Evolutionary conservation across 2,113 vertebrate species (phyloP).

Genomic region (Cochlearius cochlearius): DNA sequence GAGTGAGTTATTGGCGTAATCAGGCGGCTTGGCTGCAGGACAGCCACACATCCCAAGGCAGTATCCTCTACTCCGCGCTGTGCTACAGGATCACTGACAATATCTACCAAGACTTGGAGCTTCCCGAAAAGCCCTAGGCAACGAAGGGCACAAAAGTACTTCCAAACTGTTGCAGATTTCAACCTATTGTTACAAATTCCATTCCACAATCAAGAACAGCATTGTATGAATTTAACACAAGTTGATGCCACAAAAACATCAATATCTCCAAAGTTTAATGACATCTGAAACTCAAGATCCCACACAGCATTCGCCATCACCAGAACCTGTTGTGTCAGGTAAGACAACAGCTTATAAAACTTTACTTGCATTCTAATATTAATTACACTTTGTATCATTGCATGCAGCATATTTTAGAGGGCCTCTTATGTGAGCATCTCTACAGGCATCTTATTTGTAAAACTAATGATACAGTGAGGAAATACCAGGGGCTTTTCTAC

Average conservation of each 20-base stretch:
- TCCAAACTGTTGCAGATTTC: neutral
- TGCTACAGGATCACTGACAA: neutral
- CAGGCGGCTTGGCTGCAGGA: neutral
- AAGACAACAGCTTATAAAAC: neutral
- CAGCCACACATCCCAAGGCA: neutral
- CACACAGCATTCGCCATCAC: neutral
- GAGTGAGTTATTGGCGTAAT: neutral
- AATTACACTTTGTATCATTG: neutral
- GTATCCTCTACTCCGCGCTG: neutral
- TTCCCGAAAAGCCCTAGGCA: neutral
- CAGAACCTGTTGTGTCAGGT: neutral
- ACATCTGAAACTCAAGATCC: neutral
- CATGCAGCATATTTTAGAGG: neutral
- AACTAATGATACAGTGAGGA: neutral
- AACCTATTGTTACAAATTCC: neutral
- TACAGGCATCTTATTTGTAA: neutral
- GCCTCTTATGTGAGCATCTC: neutral
- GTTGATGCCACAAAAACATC: neutral
- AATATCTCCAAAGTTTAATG: neutral
- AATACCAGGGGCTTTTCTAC: neutral
- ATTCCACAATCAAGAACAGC: neutral
- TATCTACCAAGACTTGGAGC: neutral
- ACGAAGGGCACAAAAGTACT: neutral
- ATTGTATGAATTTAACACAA: neutral
- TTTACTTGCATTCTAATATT: neutral